A percentile compares a stretch with the other conserved stretches of the same genome.
Conservation (phyloP, 2,888 invertebrate genomes). For the Limnephilus auricula region DNA sequence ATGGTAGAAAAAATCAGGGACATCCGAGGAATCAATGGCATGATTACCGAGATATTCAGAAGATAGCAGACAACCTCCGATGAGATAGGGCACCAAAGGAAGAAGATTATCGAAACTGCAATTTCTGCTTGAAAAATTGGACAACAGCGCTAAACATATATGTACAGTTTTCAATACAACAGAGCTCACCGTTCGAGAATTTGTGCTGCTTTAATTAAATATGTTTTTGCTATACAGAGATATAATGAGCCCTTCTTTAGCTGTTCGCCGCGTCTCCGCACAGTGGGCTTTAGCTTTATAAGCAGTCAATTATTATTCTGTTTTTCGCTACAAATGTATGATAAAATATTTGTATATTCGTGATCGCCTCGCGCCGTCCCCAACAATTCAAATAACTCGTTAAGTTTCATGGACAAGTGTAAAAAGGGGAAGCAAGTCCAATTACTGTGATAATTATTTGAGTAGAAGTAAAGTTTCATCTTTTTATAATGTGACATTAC, state of each 20-base stretch:
- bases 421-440: neutral
- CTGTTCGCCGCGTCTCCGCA: neutral
- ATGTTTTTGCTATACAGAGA: neutral
- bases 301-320: neutral
- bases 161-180: neutral
- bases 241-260: neutral
- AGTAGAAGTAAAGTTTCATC: no score
- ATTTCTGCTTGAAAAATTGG: no score
- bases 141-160: no score
- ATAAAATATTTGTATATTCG: conserved; percentile 11
- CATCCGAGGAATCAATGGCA: no score
- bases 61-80: no score
- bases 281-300: neutral
- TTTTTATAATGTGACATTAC: neutral
- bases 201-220: no score
- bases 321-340: conserved; percentile 17
- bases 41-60: no score
- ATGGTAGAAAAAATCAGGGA: no score
- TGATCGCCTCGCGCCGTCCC: neutral
- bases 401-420: neutral
- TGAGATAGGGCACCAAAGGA: no score
- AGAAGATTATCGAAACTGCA: no score
- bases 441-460: no score
- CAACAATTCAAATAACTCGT: neutral
- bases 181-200: neutral